Evolutionary conservation across 2,113 vertebrate genomes (phyloP).

Genomic region (Butorides virescens): DNA sequence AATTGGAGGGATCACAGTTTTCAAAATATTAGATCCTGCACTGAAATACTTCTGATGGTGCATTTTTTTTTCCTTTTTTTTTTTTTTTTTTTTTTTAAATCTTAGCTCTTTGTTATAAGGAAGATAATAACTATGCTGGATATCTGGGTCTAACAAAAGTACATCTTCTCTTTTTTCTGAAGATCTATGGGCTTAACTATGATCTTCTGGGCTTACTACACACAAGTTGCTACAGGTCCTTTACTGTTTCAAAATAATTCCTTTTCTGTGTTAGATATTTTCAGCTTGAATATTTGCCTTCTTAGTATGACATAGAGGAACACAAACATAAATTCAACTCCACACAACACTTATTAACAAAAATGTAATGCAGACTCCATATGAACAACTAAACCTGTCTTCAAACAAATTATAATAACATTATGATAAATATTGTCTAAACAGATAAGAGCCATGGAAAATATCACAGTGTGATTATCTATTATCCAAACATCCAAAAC

Average conservation of each 20-base stretch:
- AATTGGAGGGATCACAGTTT: not conserved
- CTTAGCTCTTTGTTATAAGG: not conserved
- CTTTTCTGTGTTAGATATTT: not conserved
- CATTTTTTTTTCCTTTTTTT: not conserved
- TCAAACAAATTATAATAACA: conserved; percentile 16
- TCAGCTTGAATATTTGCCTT: not conserved
- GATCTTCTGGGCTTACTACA: not conserved
- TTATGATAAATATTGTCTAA: conserved; percentile 5
- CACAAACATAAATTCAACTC: not conserved
- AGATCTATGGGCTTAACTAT: no score
- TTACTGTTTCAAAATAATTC: not conserved
- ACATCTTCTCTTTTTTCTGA: not conserved
- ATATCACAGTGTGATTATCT: not conserved
- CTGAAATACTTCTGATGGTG: not conserved
- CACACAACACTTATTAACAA: not conserved
- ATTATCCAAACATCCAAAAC: not conserved
- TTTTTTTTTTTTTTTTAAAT: not conserved
- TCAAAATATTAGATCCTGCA: not conserved
- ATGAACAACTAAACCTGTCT: not conserved
- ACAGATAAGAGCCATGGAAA: not conserved
- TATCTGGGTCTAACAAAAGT: not conserved
- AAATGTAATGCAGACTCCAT: not conserved
- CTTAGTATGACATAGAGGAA: not conserved
- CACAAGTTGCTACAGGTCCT: not conserved
- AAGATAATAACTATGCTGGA: not conserved